Evolutionary conservation across 2,888 invertebrate species (phyloP), one percentile per base, ranked within the genome.

Genomic region (Apodemia duryi): DNA sequence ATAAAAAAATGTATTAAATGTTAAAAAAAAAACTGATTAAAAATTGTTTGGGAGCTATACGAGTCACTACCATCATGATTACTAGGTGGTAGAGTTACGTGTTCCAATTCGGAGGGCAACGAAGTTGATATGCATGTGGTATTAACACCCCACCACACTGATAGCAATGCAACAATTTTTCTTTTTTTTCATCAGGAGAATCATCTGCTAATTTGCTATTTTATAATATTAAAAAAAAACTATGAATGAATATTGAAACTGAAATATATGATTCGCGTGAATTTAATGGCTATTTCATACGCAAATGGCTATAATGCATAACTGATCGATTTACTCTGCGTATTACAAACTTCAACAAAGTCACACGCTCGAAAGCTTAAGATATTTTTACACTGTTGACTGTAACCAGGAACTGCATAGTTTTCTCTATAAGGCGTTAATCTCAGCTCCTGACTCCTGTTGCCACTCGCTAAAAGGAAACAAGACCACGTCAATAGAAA

Each of bases 401-500:
- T 63, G 41, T 62, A 66, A 68, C 62, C 70, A 68, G 73, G 68
- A 71, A 68, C 67, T 66, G 63, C 60, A 68, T 63, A 62, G 65
- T 65, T 72, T 64, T 67, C 69, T 69, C 65, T 68, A 72, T 68
- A 69, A 54, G 67, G 67, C 32, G 57, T 13, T 35, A 57, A 57
- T 57, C 57, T 57, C 57, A 35, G 35, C 57, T 32, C 32, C 35
- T 57, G 57, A 49, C 49, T 49, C 49, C 49, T 49, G 49, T 13
- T 49, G 49, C 49, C 49, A 6, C n/a, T 11, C 63, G 52, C 21
- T 66, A 65, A 61, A 68, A 68, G 65, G 69, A 71, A 73, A 71
- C 67, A 68, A 68, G 73, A 71, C 69, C 71, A 73, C 73, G 70
- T 73, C 72, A 72, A 72, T 73, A 73, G 74, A 73, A 75, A 70